These are phyloP conservation scores for Dasysyrphus tricinctus DNA, from an alignment of 2,888 invertebrate species.

Conservation along the genomic window DNA sequence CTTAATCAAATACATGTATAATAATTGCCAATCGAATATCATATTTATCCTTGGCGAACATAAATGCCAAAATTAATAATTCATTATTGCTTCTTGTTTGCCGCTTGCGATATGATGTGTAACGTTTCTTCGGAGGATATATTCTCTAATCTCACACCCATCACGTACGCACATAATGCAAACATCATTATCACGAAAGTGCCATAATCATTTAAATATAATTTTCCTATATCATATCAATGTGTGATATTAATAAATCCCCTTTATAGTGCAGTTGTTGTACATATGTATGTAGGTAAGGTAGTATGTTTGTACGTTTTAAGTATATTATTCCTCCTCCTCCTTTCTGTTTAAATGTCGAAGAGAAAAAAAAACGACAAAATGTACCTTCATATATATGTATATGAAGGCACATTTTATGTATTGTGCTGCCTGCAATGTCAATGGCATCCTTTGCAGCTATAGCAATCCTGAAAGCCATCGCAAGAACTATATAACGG, in stretches of 20 bases:
- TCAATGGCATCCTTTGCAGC: slow-evolving; percentile 54
- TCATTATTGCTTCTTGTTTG: slow-evolving; percentile 43
- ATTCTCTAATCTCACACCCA: not conserved
- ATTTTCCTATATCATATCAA: slow-evolving; percentile 62
- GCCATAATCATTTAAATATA: slow-evolving; percentile 74
- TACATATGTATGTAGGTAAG: not conserved
- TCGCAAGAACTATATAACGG: slow-evolving; percentile 10
- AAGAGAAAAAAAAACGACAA: slow-evolving; percentile 11
- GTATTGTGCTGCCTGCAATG: slow-evolving; percentile 40
- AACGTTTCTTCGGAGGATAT: slow-evolving; percentile 1
- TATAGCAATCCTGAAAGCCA: not conserved
- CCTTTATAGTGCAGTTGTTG: slow-evolving; percentile 18
- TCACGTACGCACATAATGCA: slow-evolving; percentile 31
- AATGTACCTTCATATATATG: not conserved
- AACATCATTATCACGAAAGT: slow-evolving; percentile 66
- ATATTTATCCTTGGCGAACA: slow-evolving; percentile 51
- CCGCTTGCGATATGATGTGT: not conserved
- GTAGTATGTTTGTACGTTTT: not conserved
- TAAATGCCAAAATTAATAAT: slow-evolving; percentile 69
- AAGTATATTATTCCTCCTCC: not conserved
- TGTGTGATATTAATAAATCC: slow-evolving; percentile 67
- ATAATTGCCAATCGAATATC: slow-evolving; percentile 71
- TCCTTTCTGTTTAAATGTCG: not conserved
- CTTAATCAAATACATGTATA: slow-evolving; percentile 59
- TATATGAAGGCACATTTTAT: not conserved